phyloP scores from a whole-genome alignment of 2,113 vertebrate species.

The Nicator chloris region DNA sequence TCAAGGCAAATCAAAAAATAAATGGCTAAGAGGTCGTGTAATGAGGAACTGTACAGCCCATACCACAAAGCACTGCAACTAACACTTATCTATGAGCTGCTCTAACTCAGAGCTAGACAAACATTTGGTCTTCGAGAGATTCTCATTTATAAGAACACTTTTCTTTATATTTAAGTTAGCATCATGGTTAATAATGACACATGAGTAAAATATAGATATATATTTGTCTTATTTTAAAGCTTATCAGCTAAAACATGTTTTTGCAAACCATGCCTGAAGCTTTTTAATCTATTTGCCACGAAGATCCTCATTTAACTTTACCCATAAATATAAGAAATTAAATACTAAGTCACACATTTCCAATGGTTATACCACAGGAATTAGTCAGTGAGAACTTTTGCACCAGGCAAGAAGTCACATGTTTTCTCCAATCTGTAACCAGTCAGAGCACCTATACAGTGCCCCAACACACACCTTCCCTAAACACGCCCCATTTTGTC shows the following conservation, averaged over 20 bases:
- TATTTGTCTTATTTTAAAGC: not conserved
- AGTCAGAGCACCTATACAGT: accelerated
- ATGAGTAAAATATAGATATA: not conserved
- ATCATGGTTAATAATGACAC: not conserved
- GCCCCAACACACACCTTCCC: not conserved
- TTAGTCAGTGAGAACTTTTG: not conserved
- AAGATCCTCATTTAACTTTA: not conserved
- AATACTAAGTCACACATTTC: not conserved
- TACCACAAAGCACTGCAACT: not conserved
- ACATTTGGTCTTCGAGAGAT: accelerated
- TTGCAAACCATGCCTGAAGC: not conserved
- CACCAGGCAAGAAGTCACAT: not conserved
- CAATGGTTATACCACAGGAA: not conserved
- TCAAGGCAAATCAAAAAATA: not conserved
- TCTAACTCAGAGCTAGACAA: not conserved
- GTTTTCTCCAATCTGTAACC: not conserved
- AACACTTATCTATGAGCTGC: not conserved
- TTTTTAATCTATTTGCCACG: not conserved
- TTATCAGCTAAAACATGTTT: not conserved
- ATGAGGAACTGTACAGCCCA: not conserved
- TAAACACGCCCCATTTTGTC: not conserved
- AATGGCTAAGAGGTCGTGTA: not conserved
- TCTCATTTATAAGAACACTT: not conserved
- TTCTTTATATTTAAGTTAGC: not conserved
- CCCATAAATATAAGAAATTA: not conserved